Conservation (phyloP, 2,113 vertebrate species). For the Rattus rattus region DNA sequence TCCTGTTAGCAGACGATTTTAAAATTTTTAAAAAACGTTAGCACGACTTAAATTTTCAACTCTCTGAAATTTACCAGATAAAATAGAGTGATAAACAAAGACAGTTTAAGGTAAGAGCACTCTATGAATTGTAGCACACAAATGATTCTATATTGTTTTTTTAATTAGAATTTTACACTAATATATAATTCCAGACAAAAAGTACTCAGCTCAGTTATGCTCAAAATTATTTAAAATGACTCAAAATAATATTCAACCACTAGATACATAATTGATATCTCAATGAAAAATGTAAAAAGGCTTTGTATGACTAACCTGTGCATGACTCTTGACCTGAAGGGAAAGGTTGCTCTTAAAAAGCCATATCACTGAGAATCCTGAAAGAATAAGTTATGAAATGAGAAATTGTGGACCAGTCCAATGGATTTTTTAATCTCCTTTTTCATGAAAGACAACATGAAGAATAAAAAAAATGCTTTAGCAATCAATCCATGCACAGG, state of each 20-base stretch:
- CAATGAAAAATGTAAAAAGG: not conserved
- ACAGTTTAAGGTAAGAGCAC: not conserved
- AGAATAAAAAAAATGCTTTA: not conserved
- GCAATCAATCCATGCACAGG: not conserved
- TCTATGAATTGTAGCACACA: not conserved
- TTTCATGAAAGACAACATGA: not conserved
- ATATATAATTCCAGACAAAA: conserved; percentile 23
- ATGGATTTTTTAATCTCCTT: not conserved
- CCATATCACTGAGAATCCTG: not conserved
- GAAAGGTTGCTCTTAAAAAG: conserved; percentile 8
- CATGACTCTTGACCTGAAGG: conserved; percentile 13
- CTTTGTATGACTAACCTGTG: not conserved
- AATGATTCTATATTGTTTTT: not conserved
- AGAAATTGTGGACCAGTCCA: conserved; percentile 44
- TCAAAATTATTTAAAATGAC: not conserved
- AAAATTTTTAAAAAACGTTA: not conserved
- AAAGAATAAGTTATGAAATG: conserved; percentile 59
- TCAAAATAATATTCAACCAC: conserved; percentile 34
- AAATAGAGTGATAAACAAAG: not conserved
- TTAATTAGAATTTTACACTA: too few relatives aligned
- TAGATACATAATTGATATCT: not conserved
- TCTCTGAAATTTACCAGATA: not conserved
- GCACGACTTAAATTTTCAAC: conserved; percentile 2
- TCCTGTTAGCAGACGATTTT: not conserved
- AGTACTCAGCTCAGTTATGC: fast-evolving